Percentiles rank a stretch among this genome's conserved stretches.
phyloP scores from a whole-genome alignment of 1,140 invertebrate genomes.

The Bombyx mandarina region DNA sequence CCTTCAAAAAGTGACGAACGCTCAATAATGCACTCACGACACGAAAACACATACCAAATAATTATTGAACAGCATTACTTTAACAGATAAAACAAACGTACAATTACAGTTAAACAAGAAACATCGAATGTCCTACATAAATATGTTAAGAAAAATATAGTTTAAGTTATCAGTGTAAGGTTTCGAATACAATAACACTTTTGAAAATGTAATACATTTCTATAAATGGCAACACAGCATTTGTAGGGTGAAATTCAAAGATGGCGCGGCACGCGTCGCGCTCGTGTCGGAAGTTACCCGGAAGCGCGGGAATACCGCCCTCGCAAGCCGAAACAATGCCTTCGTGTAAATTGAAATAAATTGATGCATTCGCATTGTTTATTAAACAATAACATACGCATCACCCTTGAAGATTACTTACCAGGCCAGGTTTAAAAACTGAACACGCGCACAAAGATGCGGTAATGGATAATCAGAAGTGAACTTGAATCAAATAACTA shows the following conservation, averaged over 20 bases:
- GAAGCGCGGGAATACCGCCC: conserved; percentile 53
- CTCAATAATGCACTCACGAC: conserved; percentile 29
- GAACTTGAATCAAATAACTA: too few species aligned
- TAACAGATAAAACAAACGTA: conserved; percentile 56
- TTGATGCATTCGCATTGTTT: conserved; percentile 56
- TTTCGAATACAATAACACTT: conserved; percentile 9
- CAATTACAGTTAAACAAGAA: conserved; percentile 16
- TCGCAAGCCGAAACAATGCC: conserved; percentile 57
- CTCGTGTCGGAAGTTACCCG: conserved; percentile 60
- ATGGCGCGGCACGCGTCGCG: conserved; percentile 61
- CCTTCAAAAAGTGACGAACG: conserved; percentile 27
- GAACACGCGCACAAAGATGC: too few species aligned
- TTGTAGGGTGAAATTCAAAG: conserved; percentile 58
- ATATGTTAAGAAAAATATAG: conserved; percentile 11
- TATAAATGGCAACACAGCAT: conserved; percentile 40
- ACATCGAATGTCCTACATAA: conserved; percentile 5
- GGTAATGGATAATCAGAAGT: too few species aligned
- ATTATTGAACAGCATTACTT: conserved; percentile 63
- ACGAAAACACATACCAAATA: conserved; percentile 44
- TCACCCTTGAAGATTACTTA: conserved; percentile 18
- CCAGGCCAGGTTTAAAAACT: too few species aligned
- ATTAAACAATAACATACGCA: conserved; percentile 19
- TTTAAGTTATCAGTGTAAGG: conserved; percentile 13
- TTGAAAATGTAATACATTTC: conserved; percentile 20
- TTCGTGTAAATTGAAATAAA: conserved; percentile 69